Base-by-base conservation (phyloP, 2,797 vertebrate species). In the Sebastes hopkinsi region DNA sequence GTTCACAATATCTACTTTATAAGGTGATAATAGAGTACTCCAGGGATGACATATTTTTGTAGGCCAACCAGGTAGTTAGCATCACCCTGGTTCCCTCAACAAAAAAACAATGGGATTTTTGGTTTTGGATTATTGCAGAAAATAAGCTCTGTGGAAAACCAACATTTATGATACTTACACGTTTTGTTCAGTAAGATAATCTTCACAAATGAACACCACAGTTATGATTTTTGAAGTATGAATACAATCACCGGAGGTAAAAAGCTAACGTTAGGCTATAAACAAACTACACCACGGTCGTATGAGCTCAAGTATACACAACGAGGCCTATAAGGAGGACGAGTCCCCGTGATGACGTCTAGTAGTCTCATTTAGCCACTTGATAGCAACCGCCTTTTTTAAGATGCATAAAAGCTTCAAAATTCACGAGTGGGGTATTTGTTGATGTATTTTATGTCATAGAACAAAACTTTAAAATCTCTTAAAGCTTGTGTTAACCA, bases 221-320 rank as follows among this genome's bases (percentile, higher is more conserved):
- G 75, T 42, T 14, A 14, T 42, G 38, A 42, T 46, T 46, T 46
- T 46, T 46, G 16, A 46, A 46, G 42, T 16, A 1, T 46, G 16
- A 46, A 46, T 46, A 16, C 42, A 4, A 46, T 46, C 16, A 18
- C 42, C 16, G 1, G 42, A 46, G 1, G 42, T 46, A 46, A 46
- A 46, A 46, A 46, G 42, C 16, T 46, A 46, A 46, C 16, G 6
- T 46, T 46, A 46, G 16, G 42, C 42, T 46, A 32, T 32, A 32
- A 32, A 32, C 32, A 32, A 32, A 32, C 42, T 46, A 46, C 42
- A 18, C 42, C 16, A 18, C 16, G 16, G 42, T 46, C 42, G 16
- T 0, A 18, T 46, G 6, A 46, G 42, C 16, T 16, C 0, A 0
- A 46, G 0, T 46, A 18, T 46, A 46, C 42, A 46, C 42, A 46